Evolutionary conservation across 2,888 invertebrate species (phyloP), one percentile per base, ranked within the genome.

Genomic region (Laspeyria flexula): DNA sequence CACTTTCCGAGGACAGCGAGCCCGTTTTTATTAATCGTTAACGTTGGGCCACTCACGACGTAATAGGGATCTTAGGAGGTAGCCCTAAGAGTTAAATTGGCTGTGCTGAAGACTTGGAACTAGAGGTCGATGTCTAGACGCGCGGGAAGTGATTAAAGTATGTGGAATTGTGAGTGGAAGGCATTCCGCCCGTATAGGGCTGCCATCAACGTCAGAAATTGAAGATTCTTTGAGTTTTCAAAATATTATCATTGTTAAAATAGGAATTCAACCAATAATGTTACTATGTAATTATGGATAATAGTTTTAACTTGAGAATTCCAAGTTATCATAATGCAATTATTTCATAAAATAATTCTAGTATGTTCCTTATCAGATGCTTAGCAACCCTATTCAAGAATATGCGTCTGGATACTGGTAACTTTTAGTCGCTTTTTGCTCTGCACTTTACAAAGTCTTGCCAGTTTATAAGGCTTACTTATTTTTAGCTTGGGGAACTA

Each of bases 1-100:
- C 91, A 91, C 92, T 91, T 90, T 86, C 83, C 86, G 91, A 90
- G 90, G 91, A 90, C 88, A 88, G 82, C 83, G 81, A 79, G 87
- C 85, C 81, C 79, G 85, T 85, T 90, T 88, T 90, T 90, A 88
- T 88, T 79, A 77, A 79, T 83, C 81, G 82, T 82, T 80, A 76
- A 75, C 77, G 74, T 76, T 73, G 62, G 71, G 60, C 57, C 60
- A 64, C 72, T 71, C 58, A 61, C 72, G 71, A 66, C 60, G 76
- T 63, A 88, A 83, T 83, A 80, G 69, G 72, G 78, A 82, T 84
- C 86, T 87, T 90, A 85, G 57, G 72, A 54, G 44, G 54, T 47
- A 43, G 71, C 49, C 60, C 64, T 85, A 86, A 85, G 89, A 83
- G 67, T 77, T 77, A 69, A 70, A 83, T 88, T 86, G 55, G 73